Conservation (phyloP, 2,888 invertebrate genomes). For the Calliphora vomitoria region DNA sequence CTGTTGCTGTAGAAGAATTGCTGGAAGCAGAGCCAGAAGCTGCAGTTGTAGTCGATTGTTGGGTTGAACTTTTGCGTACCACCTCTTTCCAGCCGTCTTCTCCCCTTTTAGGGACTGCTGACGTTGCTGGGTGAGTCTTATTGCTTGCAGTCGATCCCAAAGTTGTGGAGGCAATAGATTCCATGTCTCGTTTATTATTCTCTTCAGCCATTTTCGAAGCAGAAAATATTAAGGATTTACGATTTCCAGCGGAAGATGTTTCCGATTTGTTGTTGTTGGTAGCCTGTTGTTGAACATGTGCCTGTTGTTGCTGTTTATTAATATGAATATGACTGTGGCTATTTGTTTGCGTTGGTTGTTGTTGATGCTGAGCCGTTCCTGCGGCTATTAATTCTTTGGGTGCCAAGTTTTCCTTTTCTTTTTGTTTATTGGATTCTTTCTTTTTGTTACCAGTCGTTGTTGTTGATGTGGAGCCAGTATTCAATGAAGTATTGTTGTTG, state of each 20-base stretch:
- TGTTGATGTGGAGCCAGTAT: constrained; percentile 54
- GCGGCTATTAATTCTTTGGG: constrained; percentile 78
- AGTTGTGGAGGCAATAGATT: constrained; percentile 80
- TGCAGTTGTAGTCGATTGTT: constrained; percentile 79
- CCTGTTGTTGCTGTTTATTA: constrained; percentile 63
- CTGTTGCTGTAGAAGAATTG: constrained; percentile 51
- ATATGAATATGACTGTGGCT: constrained; percentile 55
- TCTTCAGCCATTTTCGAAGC: constrained; percentile 79
- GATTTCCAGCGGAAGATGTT: constrained; percentile 68
- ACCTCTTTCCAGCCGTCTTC: constrained; percentile 99
- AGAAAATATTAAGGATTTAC: constrained; percentile 76
- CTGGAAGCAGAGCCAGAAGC: constrained; percentile 35
- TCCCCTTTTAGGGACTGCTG: constrained; percentile 86
- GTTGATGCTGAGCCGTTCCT: constrained; percentile 67
- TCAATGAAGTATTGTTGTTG: constrained; percentile 29
- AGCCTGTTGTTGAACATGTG: constrained; percentile 62
- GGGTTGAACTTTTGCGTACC: constrained; percentile 91
- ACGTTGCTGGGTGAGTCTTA: constrained; percentile 72
- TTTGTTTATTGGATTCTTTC: constrained; percentile 79
- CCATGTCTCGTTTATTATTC: constrained; percentile 49
- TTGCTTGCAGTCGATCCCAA: constrained; percentile 87
- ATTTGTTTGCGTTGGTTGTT: constrained; percentile 63
- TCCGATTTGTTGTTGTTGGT: constrained; percentile 60
- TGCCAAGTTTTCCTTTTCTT: constrained; percentile 84
- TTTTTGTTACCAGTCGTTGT: constrained; percentile 73